Percentiles rank a stretch among this genome's conserved stretches.
Conservation (phyloP, 2,888 invertebrate genomes). For the Cheiracanthium punctorium region DNA sequence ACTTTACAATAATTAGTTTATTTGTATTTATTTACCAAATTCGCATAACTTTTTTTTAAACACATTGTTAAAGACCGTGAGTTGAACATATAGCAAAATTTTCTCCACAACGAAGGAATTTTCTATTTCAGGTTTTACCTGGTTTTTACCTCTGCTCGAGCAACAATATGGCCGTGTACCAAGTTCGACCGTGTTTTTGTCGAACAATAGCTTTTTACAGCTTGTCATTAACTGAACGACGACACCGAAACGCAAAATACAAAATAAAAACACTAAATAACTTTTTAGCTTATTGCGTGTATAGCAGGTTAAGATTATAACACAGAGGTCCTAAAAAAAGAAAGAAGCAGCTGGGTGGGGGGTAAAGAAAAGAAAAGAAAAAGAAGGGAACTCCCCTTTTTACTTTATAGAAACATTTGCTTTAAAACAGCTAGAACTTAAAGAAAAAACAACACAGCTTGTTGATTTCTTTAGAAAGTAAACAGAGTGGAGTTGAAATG, state of each 20-base stretch:
- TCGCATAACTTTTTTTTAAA: too few species aligned
- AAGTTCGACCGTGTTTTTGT: not conserved
- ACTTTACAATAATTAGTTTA: too few species aligned
- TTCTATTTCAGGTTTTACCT: too few species aligned
- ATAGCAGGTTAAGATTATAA: not conserved
- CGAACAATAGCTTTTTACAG: not conserved
- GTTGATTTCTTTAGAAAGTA: constrained; percentile 1
- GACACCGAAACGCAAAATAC: not conserved
- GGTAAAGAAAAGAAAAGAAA: too few species aligned
- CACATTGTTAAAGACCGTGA: too few species aligned
- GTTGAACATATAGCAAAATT: too few species aligned
- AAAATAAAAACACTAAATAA: not conserved
- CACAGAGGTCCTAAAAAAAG: not conserved
- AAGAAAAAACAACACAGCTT: not conserved
- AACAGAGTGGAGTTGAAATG: not conserved
- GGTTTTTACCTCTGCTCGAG: too few species aligned
- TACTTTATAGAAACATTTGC: not conserved
- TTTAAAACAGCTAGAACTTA: not conserved
- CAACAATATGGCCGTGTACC: not conserved
- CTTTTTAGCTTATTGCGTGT: not conserved
- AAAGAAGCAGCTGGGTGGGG: too few species aligned
- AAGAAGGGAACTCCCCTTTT: too few species aligned
- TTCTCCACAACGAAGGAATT: too few species aligned
- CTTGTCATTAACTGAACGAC: not conserved
- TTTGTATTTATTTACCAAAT: too few species aligned